Evolutionary conservation across 2,888 invertebrate species (phyloP), one percentile per base, ranked within the genome.

Genomic region (Lampropteryx suffumata): DNA sequence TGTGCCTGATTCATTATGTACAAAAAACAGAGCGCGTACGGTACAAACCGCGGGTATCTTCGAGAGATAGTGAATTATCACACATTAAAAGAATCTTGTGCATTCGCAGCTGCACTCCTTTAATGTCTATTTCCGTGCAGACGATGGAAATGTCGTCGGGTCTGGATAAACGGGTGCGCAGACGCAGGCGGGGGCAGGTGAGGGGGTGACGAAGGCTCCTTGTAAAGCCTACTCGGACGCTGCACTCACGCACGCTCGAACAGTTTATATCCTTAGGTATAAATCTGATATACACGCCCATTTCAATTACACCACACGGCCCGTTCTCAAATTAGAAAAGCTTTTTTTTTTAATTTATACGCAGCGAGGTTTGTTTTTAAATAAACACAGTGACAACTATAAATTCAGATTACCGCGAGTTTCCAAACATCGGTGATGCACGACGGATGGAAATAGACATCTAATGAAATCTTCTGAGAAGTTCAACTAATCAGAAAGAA

Each of bases 121-220:
- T 84, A 85, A 82, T 70, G 80, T 83, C 79, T 85, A 84, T 84
- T 85, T 79, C 82, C 79, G 71, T 76, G 76, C 71, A 67, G 64
- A 76, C 79, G 82, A 86, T 84, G 85, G 82, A 85, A 85, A 84
- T 86, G 82, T 84, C 79, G 78, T 68, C 72, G 72, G 67, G 73
- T 71, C 73, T 75, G 76, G 76, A 79, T 76, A 82, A 79, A 81
- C 79, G 76, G 77, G 76, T 82, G 85, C 82, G 81, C 81, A 67
- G 69, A 74, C 74, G 76, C 75, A 70, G 50, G 58, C 32, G 54
- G 46, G 42, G 43, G 43, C 14, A 34, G 45, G 35, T 40, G 62
- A 50, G 59, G 45, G 57, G 64, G 61, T 64, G 62, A 66, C 67
- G 76, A 65, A 60, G 72, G 65, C 67, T 65, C 59, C 62, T 69